These are phyloP conservation scores for Gerris lacustris DNA, from an alignment of 2,888 invertebrate genomes.

Conservation along the genomic window DNA sequence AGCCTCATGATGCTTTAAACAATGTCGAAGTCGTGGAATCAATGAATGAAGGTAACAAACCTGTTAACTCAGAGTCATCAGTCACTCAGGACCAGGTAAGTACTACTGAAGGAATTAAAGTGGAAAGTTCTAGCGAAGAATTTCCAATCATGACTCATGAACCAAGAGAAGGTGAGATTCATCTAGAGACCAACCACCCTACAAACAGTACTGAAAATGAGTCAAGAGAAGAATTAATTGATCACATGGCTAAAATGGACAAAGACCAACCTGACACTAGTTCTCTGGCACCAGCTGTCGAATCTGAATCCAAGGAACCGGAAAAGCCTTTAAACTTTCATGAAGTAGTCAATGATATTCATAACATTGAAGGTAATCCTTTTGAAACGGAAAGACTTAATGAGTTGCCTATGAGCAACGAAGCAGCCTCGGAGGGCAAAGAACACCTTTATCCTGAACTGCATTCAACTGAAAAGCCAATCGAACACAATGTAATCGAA, in stretches of 20 bases:
- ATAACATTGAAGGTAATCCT: neutral
- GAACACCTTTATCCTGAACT: neutral
- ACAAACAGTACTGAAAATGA: neutral
- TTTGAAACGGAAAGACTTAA: neutral
- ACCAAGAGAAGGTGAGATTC: neutral
- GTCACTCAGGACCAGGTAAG: neutral
- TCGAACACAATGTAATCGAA: conserved; percentile 7
- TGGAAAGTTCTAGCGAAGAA: neutral
- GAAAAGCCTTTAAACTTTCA: neutral
- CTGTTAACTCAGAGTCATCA: too few relatives aligned
- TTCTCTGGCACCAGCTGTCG: conserved; percentile 1
- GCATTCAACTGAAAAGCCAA: neutral
- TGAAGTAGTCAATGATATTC: neutral
- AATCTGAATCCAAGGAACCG: neutral
- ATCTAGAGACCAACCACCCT: neutral
- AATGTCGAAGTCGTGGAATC: too few relatives aligned
- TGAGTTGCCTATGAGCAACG: neutral
- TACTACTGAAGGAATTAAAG: neutral
- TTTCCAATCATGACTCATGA: neutral
- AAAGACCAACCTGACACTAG: neutral
- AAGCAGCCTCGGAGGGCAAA: neutral
- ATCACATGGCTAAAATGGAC: neutral
- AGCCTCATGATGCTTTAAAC: too few relatives aligned
- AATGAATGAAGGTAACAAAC: too few relatives aligned
- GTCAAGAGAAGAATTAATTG: neutral